Conservation (phyloP, 1,140 invertebrate species). For the Magallana ariakensis region DNA sequence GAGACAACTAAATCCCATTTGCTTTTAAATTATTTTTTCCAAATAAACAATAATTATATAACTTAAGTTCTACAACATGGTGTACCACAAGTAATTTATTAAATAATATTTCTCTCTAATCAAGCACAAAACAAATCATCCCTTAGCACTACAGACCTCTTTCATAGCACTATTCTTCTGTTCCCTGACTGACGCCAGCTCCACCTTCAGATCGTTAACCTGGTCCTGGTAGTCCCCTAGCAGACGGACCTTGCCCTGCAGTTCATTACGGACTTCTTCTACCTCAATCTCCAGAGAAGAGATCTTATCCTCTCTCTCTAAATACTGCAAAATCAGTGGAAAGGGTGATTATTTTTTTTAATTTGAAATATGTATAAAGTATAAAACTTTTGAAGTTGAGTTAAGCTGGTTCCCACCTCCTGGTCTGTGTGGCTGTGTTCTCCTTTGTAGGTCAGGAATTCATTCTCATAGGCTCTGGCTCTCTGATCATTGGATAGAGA, state of each 20-base stretch:
- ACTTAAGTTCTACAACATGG: no score
- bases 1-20: no score
- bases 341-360: background rate
- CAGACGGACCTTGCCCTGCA: constrained; percentile 66
- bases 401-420: constrained; percentile 64
- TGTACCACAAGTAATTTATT: no score
- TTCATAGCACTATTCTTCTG: constrained; percentile 75
- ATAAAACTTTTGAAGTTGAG: background rate
- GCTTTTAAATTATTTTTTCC: no score
- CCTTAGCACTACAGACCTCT: constrained; percentile 67
- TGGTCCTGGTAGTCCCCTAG: constrained; percentile 71
- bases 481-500: constrained; percentile 72
- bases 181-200: constrained; percentile 72
- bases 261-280: constrained; percentile 70
- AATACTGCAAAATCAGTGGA: constrained; percentile 60
- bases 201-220: constrained; percentile 71
- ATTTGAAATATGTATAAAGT: background rate
- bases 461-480: constrained; percentile 70
- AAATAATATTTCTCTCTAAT: no score
- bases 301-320: constrained; percentile 73
- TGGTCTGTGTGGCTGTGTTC: constrained; percentile 74
- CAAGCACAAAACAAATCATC: no score
- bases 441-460: constrained; percentile 72
- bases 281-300: constrained; percentile 74
- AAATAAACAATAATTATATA: no score